Evolutionary conservation across 1,140 invertebrate genomes (phyloP).

Genomic region (Drosophila pachea): DNA sequence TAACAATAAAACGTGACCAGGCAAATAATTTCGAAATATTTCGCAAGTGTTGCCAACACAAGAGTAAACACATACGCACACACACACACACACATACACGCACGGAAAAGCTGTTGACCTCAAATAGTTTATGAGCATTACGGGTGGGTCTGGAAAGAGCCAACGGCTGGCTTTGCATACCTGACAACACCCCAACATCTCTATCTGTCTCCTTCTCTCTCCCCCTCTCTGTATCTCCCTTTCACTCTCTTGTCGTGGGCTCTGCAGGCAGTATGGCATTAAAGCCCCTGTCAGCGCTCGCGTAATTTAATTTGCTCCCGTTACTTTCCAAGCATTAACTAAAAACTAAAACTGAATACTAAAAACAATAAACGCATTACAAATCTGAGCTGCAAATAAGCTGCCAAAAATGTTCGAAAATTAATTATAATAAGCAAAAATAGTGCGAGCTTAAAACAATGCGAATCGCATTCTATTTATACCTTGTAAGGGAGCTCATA

Average conservation of each 20-base stretch:
- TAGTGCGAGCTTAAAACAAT: slow-evolving; percentile 41
- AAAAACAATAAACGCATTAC: slow-evolving; percentile 44
- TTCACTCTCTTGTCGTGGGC: neutral
- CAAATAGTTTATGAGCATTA: neutral
- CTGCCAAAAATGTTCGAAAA: slow-evolving; percentile 65
- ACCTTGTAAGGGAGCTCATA: slow-evolving; percentile 3
- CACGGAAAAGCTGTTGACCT: neutral
- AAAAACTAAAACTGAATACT: slow-evolving; percentile 1
- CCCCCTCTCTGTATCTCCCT: neutral
- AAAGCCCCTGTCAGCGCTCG: slow-evolving; percentile 1
- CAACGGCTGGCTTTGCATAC: neutral
- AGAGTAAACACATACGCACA: neutral
- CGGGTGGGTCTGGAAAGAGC: neutral
- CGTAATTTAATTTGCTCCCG: slow-evolving; percentile 28
- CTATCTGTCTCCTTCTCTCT: neutral
- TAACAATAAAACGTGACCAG: slow-evolving; percentile 75
- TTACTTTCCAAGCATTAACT: neutral
- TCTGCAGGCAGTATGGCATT: neutral
- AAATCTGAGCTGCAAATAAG: slow-evolving; percentile 69
- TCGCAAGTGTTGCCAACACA: slow-evolving; percentile 10
- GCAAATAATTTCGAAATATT: slow-evolving; percentile 61
- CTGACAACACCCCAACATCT: neutral
- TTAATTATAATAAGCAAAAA: slow-evolving; percentile 65
- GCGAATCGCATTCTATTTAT: slow-evolving; percentile 17
- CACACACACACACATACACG: neutral